These are phyloP conservation scores for Agonopterix alstromeriana DNA, from an alignment of 2,888 invertebrate genomes.

Conservation along the genomic window DNA sequence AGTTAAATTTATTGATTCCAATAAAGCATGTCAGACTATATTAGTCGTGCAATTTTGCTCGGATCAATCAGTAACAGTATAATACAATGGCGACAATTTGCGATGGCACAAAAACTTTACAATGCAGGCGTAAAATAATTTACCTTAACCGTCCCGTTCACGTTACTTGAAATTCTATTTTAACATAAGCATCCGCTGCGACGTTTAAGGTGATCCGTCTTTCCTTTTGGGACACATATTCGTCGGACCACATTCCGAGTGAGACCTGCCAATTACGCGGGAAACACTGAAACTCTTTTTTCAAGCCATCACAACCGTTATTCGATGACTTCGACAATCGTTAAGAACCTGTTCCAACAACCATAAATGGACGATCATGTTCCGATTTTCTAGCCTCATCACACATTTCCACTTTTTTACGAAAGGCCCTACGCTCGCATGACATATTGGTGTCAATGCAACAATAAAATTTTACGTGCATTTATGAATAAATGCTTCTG, in stretches of 20 bases:
- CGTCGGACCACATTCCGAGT: slow-evolving; percentile 58
- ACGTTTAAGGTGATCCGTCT: slow-evolving; percentile 47
- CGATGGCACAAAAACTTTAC: not conserved
- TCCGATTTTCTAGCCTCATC: slow-evolving; percentile 69
- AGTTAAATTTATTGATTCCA: slow-evolving; percentile 21
- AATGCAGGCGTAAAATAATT: slow-evolving; percentile 10
- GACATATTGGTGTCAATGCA: slow-evolving; percentile 68
- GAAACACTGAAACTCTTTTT: slow-evolving; percentile 52
- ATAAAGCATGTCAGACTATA: slow-evolving; percentile 16
- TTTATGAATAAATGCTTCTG: slow-evolving; percentile 46
- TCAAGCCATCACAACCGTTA: slow-evolving; percentile 55
- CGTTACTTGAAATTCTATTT: slow-evolving; percentile 54
- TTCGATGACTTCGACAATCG: slow-evolving; percentile 59
- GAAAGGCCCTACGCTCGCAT: slow-evolving; percentile 33
- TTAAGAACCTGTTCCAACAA: slow-evolving; percentile 48
- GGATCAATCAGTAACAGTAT: slow-evolving; percentile 1
- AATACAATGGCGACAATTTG: not conserved
- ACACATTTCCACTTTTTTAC: slow-evolving; percentile 52
- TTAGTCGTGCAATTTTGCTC: slow-evolving; percentile 4
- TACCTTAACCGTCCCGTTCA: slow-evolving; percentile 10
- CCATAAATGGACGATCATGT: slow-evolving; percentile 50
- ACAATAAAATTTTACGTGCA: slow-evolving; percentile 64
- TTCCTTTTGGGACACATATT: slow-evolving; percentile 61
- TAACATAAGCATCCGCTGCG: slow-evolving; percentile 44
- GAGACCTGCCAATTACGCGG: slow-evolving; percentile 61